These are phyloP conservation scores for Panzeria rudis DNA, from an alignment of 2,888 invertebrate species.

Conservation along the genomic window DNA sequence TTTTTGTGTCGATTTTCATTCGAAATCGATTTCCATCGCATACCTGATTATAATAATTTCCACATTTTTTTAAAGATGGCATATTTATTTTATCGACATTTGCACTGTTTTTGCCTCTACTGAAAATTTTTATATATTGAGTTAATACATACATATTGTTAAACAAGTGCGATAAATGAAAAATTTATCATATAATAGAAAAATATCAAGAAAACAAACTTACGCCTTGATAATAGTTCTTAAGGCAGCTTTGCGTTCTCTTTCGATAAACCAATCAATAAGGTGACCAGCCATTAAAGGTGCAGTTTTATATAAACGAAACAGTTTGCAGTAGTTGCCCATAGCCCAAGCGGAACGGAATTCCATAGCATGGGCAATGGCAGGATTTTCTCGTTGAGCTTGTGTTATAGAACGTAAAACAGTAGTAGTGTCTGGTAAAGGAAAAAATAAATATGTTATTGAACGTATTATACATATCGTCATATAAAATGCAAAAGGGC, in stretches of 20 bases:
- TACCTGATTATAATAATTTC: too few relatives aligned
- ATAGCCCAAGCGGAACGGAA: conserved; percentile 97
- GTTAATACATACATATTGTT: too few relatives aligned
- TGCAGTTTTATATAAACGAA: conserved; percentile 93
- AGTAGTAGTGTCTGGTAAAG: conserved; percentile 92
- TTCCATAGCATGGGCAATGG: conserved; percentile 93
- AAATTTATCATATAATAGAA: not conserved
- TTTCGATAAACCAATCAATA: conserved; percentile 98
- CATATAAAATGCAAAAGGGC: too few relatives aligned
- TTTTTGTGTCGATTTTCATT: too few relatives aligned
- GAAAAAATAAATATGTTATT: not conserved
- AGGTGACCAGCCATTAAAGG: conserved; percentile 98
- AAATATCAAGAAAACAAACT: conserved; percentile 84
- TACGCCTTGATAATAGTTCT: conserved; percentile 98
- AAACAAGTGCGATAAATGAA: too few relatives aligned
- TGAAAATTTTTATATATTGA: too few relatives aligned
- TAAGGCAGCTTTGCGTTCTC: conserved; percentile 96
- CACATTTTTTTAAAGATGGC: too few relatives aligned
- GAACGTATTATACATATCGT: not conserved
- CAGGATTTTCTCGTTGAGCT: conserved; percentile 91
- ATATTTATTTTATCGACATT: too few relatives aligned
- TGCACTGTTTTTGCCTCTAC: too few relatives aligned
- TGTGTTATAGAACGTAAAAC: conserved; percentile 91
- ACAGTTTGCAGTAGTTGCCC: conserved; percentile 96
- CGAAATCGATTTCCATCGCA: too few relatives aligned